Evolutionary conservation across 1,140 invertebrate genomes (phyloP).

Genomic region (Caenorhabditis elegans): DNA sequence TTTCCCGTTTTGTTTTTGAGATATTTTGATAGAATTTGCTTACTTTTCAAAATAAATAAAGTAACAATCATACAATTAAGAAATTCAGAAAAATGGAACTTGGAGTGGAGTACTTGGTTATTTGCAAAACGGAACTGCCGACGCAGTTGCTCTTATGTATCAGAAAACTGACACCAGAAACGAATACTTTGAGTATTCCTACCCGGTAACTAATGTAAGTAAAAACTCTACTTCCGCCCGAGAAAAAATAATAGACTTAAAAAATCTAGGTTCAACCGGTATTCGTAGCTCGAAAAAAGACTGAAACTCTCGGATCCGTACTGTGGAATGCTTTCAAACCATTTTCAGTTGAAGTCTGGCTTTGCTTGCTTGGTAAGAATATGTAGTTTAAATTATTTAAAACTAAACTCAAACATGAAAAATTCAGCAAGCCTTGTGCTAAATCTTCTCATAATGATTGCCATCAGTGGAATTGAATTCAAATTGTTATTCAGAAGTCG

Average conservation of each 20-base stretch:
- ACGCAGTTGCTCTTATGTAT: slow-evolving; percentile 27
- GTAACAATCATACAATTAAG: too few species aligned
- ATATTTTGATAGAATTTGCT: too few species aligned
- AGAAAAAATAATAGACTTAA: background rate
- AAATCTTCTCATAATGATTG: background rate
- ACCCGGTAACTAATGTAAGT: slow-evolving; percentile 33
- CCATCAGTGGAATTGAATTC: background rate
- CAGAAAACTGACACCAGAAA: slow-evolving; percentile 29
- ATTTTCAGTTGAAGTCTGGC: slow-evolving; percentile 30
- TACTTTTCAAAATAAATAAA: too few species aligned
- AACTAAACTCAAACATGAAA: background rate
- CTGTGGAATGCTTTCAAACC: slow-evolving; percentile 44
- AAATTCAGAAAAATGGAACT: background rate
- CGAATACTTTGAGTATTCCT: slow-evolving; percentile 33
- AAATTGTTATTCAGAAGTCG: background rate
- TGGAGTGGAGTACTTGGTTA: slow-evolving; percentile 40
- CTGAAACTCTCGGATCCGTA: slow-evolving; percentile 22
- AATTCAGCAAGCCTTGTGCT: background rate
- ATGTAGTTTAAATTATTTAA: background rate
- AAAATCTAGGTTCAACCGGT: slow-evolving; percentile 40
- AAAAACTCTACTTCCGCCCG: too few species aligned
- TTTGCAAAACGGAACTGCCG: slow-evolving; percentile 36
- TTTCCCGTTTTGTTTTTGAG: too few species aligned
- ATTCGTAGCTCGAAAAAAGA: slow-evolving; percentile 15
- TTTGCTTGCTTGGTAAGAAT: slow-evolving; percentile 1